Base-by-base conservation (phyloP, 2,797 vertebrate genomes). In the Rhinophrynus dorsalis region DNA sequence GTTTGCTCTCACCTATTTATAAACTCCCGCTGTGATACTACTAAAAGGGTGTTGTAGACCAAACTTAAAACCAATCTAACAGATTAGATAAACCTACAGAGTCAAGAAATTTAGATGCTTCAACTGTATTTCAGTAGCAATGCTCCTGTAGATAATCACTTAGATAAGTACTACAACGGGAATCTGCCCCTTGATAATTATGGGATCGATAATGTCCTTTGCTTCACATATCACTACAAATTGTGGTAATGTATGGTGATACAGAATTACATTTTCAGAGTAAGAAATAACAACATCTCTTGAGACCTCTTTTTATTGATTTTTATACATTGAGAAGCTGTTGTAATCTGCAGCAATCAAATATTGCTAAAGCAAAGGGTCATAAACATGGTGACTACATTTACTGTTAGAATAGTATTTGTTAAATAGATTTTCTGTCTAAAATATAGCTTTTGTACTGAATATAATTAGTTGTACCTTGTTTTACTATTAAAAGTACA, bases 131-230 rank as follows among this genome's bases (percentile, higher is more conserved):
- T 32, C 3, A 21, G 32, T 61, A 26, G 20, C 21, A 44, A 24
- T 23, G 18, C 24, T 52, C 27, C 56, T 60, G 26, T 45, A 33
- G n/a, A 24, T 54, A 51, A 51, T 35, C 26, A 54, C n/a, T 12
- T 15, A 33, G 38, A 17, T 52, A 51, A 44, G 17, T 10, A 20
- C 57, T 38, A 33, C 26, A 5, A 18, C 5, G 37, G 26, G 45
- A 68, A 42, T 23, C 10, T 21, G 20, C 45, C 50, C 66, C 56
- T 51, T 21, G 57, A 69, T 54, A 54, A 69, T 69, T 61, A 61
- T 13, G 7, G 57, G 48, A 69, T 69, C 48, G 38, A 61, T 69
- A 44, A n/a, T n/a, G 27, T 30, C 29, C 30, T 54, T 54, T 54
- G 18, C 54, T 58, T 52, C 38, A 61, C 47, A 54, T 61, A 45